These are phyloP conservation scores for Lithobius niger DNA, from an alignment of 1,140 invertebrate genomes.

Conservation along the genomic window DNA sequence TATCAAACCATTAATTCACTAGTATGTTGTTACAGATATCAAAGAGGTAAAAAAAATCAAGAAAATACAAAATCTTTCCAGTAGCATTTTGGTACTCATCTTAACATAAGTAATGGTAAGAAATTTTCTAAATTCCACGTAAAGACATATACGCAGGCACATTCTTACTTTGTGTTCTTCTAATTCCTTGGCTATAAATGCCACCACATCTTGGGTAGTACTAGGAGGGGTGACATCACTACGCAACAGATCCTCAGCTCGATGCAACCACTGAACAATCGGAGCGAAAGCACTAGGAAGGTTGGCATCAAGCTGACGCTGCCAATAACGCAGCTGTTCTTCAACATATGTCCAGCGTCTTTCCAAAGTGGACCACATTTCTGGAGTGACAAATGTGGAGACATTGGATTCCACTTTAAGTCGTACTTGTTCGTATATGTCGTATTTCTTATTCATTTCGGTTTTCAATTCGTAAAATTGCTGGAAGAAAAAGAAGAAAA, in stretches of 20 bases:
- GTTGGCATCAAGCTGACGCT: slow-evolving; percentile 65
- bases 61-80: not conserved
- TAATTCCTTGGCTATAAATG: slow-evolving; percentile 68
- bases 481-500: slow-evolving; percentile 12
- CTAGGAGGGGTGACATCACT: slow-evolving; percentile 58
- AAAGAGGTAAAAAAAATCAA: not conserved
- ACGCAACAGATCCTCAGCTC: slow-evolving; percentile 66
- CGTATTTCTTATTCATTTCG: slow-evolving; percentile 16
- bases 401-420: slow-evolving; percentile 7
- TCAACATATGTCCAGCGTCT: slow-evolving; percentile 20
- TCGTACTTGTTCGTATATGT: slow-evolving; percentile 16
- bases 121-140: not conserved
- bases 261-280: slow-evolving; percentile 76
- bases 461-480: slow-evolving; percentile 15
- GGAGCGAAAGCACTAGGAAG: slow-evolving; percentile 68
- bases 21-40: not conserved
- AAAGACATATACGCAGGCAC: too few species aligned
- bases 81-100: too few species aligned
- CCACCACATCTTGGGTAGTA: slow-evolving; percentile 73
- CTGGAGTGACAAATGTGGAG: slow-evolving; percentile 8
- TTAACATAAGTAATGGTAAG: too few species aligned
- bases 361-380: slow-evolving; percentile 18
- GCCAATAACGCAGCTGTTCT: slow-evolving; percentile 59
- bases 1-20: too few species aligned
- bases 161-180: slow-evolving; percentile 68